Evolutionary conservation across 2,888 invertebrate genomes (phyloP).

Genomic region (Caenorhabditis sulstoni): DNA sequence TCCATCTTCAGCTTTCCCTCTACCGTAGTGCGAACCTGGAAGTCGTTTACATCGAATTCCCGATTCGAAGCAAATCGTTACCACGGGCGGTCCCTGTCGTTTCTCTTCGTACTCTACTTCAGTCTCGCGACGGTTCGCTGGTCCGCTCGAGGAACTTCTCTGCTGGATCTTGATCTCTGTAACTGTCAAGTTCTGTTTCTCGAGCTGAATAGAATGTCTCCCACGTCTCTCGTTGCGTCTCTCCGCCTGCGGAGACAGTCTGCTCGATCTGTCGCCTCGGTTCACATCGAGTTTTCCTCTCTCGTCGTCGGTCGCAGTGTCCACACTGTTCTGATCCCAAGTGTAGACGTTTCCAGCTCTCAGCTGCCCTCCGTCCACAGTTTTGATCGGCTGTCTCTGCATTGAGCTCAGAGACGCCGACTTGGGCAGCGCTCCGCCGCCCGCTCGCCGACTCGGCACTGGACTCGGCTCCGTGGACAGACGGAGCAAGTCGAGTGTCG

Average conservation of each 20-base stretch:
- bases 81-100: constrained; percentile 62
- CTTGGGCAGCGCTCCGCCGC: constrained; percentile 62
- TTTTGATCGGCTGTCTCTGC: constrained; percentile 54
- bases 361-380: constrained; percentile 71
- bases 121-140: constrained; percentile 45
- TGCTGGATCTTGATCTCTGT: constrained; percentile 57
- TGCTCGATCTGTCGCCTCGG: constrained; percentile 38
- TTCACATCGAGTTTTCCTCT: constrained; percentile 13
- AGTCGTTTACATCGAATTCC: too few species aligned
- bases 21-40: constrained; percentile 77
- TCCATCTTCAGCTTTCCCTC: constrained; percentile 79
- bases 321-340: constrained; percentile 71
- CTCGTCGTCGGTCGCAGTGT: constrained; percentile 47
- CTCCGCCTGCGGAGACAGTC: constrained; percentile 64
- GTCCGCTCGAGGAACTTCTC: constrained; percentile 38
- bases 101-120: constrained; percentile 62
- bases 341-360: constrained; percentile 72
- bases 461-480: constrained; percentile 70
- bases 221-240: constrained; percentile 59
- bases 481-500: constrained; percentile 75
- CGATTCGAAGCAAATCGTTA: background rate
- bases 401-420: constrained; percentile 77
- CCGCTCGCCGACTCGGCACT: constrained; percentile 28
- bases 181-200: background rate
- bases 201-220: background rate